Percentiles rank a stretch among this genome's conserved stretches.
phyloP scores from a whole-genome alignment of 2,113 vertebrate species.

The Dasyurus viverrinus region DNA sequence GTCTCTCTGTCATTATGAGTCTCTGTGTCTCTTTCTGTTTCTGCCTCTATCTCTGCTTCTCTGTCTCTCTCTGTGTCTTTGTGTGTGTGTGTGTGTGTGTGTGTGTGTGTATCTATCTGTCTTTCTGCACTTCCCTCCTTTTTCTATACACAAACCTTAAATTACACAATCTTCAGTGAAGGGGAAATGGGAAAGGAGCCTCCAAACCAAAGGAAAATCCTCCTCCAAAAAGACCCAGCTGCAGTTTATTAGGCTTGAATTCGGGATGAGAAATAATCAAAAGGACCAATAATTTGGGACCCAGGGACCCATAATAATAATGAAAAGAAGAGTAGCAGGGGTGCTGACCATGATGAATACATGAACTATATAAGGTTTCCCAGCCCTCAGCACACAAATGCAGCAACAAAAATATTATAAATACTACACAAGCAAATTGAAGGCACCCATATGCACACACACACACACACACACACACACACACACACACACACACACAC shows the following conservation, averaged over 20 bases:
- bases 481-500: no score
- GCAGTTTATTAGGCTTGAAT: constrained; percentile 9
- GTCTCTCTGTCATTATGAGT: no score
- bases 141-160: not conserved
- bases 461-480: no score
- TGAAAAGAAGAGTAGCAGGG: not conserved
- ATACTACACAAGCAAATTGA: not conserved
- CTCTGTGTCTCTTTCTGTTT: no score
- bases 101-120: not conserved
- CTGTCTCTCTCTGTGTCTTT: not conserved
- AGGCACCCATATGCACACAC: not conserved
- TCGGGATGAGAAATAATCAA: constrained; percentile 38
- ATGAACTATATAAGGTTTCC: not conserved
- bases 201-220: constrained; percentile 13
- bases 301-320: not conserved
- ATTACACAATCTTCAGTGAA: not conserved
- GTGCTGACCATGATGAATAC: not conserved
- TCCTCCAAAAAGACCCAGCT: constrained; percentile 24
- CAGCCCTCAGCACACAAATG: not conserved
- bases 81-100: not conserved
- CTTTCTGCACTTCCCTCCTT: not conserved
- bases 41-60: not conserved
- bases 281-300: constrained; percentile 9
- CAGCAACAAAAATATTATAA: not conserved
- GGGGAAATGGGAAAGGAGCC: not conserved